phyloP scores from a whole-genome alignment of 2,888 invertebrate species.

The Lysandra coridon region DNA sequence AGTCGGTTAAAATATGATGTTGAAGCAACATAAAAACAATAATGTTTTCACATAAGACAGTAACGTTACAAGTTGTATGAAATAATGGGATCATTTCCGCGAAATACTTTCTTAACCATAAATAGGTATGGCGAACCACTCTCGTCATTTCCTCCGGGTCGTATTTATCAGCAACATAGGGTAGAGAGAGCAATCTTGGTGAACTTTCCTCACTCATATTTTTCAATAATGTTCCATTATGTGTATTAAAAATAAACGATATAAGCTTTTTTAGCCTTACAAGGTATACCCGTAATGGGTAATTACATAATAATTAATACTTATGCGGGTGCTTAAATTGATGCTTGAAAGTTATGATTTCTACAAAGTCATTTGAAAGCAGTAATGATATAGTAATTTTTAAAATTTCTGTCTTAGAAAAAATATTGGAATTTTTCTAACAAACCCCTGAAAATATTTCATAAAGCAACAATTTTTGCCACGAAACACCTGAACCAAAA shows the following conservation, averaged over 20 bases:
- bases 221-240: constrained; percentile 39
- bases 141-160: constrained; percentile 75
- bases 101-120: constrained; percentile 34
- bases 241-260: neutral
- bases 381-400: no score
- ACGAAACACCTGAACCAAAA: neutral
- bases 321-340: no score
- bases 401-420: no score
- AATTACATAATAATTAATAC: no score
- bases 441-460: no score
- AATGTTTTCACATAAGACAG: neutral
- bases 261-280: neutral
- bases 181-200: constrained; percentile 53
- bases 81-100: constrained; percentile 36
- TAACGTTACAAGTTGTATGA: neutral
- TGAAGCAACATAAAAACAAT: neutral
- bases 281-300: no score
- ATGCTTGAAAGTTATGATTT: no score
- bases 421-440: no score
- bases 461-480: no score
- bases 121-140: constrained; percentile 53
- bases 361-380: no score
- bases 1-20: neutral
- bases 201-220: constrained; percentile 61
- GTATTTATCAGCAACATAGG: constrained; percentile 57